Base-by-base conservation (phyloP, 2,797 vertebrate species). In the Clarias platycephalus region DNA sequence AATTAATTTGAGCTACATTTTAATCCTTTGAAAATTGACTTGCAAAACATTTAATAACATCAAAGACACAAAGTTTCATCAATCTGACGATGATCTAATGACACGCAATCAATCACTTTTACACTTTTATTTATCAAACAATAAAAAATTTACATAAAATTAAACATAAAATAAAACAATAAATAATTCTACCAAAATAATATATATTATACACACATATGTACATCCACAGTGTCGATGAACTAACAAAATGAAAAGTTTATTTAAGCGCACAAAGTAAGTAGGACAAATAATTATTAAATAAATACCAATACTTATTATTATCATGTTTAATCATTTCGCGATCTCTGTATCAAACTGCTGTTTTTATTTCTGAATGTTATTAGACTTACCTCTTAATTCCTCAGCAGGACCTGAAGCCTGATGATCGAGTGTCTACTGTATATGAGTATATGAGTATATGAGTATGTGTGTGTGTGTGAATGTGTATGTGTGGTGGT, bases 341-440 rank as follows among this genome's bases (percentile, higher is more conserved):
- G 5, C 7, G 8, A 20, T 20, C 15, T 20, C 44, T 44, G 9
- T 2, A 10, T 44, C 34, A 68, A 34, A 37, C 18, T 37, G 34
- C 44, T 53, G 71, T 0, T 24, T n/a, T 40, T 15, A 64, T 15
- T 60, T 58, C 10, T 76, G 1, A 72, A 26, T 76, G 8, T 71
- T 67, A 31, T 49, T 79, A 13, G 22, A 79, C 78, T 83, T 82
- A 83, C 81, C 80, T 62, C 67, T 66, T 9, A 71, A 79, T 37
- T 81, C 58, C 71, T 55, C 44, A 76, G 40, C 63, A 78, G 74
- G 37, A 60, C 55, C 57, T 66, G 66, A 57, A 66, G 74, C 15
- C 57, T 79, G 74, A 20, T 57, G 64, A 57, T 44, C 22, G 58
- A 31, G 72, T 58, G 55, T 77, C 1, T n/a, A n/a, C n/a, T 31